phyloP scores from a whole-genome alignment of 1,140 invertebrate genomes.

The Drosophila ohnishii region DNA sequence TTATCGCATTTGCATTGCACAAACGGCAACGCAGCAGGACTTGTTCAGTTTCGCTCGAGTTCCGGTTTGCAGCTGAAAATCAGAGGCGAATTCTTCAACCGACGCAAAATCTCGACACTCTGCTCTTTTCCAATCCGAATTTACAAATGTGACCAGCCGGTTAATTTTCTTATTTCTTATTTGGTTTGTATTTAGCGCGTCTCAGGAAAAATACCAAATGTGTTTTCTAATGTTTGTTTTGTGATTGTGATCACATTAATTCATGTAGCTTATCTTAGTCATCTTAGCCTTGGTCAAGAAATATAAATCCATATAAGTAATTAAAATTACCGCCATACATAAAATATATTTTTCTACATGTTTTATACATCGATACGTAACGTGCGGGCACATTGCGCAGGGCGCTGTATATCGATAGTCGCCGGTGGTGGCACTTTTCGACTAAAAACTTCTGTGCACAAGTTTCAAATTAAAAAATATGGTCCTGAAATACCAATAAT shows the following conservation, averaged over 20 bases:
- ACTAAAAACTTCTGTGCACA: background rate
- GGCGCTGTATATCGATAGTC: background rate
- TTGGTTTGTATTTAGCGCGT: too few species aligned
- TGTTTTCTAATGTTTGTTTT: too few species aligned
- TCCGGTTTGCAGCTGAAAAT: constrained; percentile 43
- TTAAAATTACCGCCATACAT: too few species aligned
- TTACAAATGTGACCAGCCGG: constrained; percentile 7
- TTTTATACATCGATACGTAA: background rate
- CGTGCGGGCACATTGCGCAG: background rate
- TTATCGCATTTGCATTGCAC: constrained; percentile 61
- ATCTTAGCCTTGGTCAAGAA: too few species aligned
- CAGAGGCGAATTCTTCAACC: constrained; percentile 25
- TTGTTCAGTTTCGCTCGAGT: constrained; percentile 49
- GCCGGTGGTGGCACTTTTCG: background rate
- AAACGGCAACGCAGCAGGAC: constrained; percentile 49
- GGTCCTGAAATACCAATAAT: background rate
- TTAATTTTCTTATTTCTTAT: too few species aligned
- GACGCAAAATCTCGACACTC: constrained; percentile 31
- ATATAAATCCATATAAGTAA: too few species aligned
- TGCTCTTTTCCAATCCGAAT: constrained; percentile 21
- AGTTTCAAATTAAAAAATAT: background rate
- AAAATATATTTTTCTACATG: too few species aligned
- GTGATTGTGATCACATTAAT: too few species aligned
- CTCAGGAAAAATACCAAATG: too few species aligned
- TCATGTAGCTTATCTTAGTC: too few species aligned